These are phyloP conservation scores for Sycobia sp. DNA, from an alignment of 1,140 invertebrate species.

Conservation along the genomic window DNA sequence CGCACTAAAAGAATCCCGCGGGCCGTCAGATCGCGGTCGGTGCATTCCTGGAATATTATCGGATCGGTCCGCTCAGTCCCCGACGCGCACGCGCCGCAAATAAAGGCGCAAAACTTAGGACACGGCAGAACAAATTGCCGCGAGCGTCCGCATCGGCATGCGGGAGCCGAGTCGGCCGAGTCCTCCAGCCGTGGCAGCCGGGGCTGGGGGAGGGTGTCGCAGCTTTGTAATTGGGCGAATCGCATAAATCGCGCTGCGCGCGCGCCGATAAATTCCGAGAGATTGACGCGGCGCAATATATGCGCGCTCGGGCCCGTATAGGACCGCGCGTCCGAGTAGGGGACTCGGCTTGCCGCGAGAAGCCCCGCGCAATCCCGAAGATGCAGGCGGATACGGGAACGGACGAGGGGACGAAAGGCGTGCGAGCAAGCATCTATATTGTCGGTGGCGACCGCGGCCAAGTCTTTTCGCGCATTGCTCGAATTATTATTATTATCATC, in stretches of 20 bases:
- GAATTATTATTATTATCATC: no score
- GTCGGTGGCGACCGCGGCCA: no score
- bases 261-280: constrained; percentile 42
- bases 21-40: not conserved
- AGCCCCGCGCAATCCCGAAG: no score
- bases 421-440: no score
- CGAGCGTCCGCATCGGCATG: constrained; percentile 17
- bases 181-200: no score
- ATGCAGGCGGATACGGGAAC: no score
- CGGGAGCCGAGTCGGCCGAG: not conserved
- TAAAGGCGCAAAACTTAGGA: not conserved
- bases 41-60: constrained; percentile 26
- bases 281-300: constrained; percentile 46
- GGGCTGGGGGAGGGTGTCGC: not conserved
- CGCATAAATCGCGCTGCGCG: constrained; percentile 38
- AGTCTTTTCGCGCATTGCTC: no score
- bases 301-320: not conserved
- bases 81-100: not conserved
- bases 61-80: no score
- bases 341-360: no score
- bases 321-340: not conserved
- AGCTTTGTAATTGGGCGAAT: constrained; percentile 46
- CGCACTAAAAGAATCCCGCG: not conserved
- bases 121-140: constrained; percentile 25
- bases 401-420: no score